Percentiles rank a stretch among this genome's conserved stretches.
These are phyloP conservation scores for Dermochelys coriacea DNA, from an alignment of 2,797 vertebrate species.

Conservation along the genomic window DNA sequence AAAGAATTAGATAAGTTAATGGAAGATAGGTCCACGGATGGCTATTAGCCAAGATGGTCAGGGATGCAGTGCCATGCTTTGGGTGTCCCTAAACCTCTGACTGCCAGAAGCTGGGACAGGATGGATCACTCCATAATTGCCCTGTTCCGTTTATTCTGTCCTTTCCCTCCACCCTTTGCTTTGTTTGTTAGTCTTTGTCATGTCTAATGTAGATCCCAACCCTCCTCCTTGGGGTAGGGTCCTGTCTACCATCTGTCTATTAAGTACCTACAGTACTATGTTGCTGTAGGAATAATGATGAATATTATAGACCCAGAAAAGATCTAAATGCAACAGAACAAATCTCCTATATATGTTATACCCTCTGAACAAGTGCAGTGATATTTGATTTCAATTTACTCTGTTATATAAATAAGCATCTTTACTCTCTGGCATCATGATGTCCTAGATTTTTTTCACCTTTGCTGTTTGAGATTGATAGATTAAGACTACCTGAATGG, in stretches of 20 bases:
- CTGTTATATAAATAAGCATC: neutral
- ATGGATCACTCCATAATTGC: too few relatives aligned
- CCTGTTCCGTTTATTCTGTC: too few relatives aligned
- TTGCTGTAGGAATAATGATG: neutral
- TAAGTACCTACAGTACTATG: neutral
- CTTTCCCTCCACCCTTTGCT: too few relatives aligned
- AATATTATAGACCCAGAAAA: neutral
- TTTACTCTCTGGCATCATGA: neutral
- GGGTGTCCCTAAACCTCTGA: too few relatives aligned
- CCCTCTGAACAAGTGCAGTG: neutral
- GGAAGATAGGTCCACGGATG: too few relatives aligned
- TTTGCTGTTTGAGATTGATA: neutral
- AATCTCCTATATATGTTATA: neutral
- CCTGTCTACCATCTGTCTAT: neutral
- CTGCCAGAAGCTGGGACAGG: too few relatives aligned
- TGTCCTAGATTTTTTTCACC: neutral
- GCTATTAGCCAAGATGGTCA: too few relatives aligned
- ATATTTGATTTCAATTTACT: neutral
- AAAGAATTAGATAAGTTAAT: too few relatives aligned
- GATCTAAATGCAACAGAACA: neutral
- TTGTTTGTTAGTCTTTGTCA: too few relatives aligned
- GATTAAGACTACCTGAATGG: neutral
- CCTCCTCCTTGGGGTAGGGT: neutral
- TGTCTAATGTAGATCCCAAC: accelerated
- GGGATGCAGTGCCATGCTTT: too few relatives aligned